Percentiles rank a stretch among this genome's conserved stretches.
Evolutionary conservation across 1,140 invertebrate species (phyloP).

Genomic region (Habropoda laboriosa): DNA sequence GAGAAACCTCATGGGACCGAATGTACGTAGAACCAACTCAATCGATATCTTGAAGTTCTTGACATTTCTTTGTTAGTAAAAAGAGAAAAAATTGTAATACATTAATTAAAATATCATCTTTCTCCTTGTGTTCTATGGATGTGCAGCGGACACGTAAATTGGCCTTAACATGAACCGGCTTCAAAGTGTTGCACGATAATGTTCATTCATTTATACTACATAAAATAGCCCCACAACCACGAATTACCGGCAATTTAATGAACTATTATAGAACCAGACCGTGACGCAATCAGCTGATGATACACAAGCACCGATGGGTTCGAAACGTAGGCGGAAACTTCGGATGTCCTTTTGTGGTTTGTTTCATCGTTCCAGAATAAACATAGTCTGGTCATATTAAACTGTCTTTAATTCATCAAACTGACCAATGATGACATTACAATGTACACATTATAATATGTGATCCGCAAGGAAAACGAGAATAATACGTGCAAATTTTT

Average conservation of each 20-base stretch:
- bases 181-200: conserved; percentile 38
- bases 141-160: conserved; percentile 11
- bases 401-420: background rate
- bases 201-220: conserved; percentile 49
- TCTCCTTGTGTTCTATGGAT: too few relatives aligned
- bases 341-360: background rate
- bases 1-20: too few relatives aligned
- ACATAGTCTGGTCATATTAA: too few relatives aligned
- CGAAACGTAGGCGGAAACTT: conserved; percentile 32
- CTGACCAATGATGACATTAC: too few relatives aligned
- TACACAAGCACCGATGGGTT: conserved; percentile 38
- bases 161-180: conserved; percentile 2
- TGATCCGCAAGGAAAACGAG: too few relatives aligned
- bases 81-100: too few relatives aligned
- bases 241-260: conserved; percentile 54
- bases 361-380: background rate
- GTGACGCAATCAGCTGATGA: conserved; percentile 50
- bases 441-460: too few relatives aligned
- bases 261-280: conserved; percentile 43
- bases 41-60: too few relatives aligned
- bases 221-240: conserved; percentile 48
- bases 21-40: too few relatives aligned
- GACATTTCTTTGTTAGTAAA: too few relatives aligned
- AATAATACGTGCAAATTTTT: background rate
- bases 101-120: too few relatives aligned